Conservation (phyloP, 2,113 vertebrate species). For the Indicator indicator region DNA sequence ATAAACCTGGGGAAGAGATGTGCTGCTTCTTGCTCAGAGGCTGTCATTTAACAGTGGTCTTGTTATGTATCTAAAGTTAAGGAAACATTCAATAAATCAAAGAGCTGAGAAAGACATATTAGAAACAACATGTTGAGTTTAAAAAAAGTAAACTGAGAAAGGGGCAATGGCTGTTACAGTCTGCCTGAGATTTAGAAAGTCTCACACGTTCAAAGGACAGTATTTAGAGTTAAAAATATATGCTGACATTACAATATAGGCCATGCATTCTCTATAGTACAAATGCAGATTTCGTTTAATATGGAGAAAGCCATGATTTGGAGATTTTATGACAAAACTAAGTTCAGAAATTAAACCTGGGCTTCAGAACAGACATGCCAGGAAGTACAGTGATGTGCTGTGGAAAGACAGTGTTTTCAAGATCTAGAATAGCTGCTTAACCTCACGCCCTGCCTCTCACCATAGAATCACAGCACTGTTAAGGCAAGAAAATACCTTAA, state of each 20-base stretch:
- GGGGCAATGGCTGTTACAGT: not conserved
- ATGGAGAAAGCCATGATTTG: not conserved
- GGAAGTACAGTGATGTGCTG: not conserved
- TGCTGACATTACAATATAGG: not conserved
- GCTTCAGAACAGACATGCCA: not conserved
- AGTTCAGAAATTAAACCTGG: not conserved
- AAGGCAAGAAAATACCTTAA: no score
- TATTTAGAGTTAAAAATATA: not conserved
- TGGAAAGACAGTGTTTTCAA: not conserved
- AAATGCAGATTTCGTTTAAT: conserved; percentile 30
- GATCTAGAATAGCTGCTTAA: not conserved
- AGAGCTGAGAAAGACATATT: not conserved
- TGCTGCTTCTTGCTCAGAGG: not conserved
- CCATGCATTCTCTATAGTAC: not conserved
- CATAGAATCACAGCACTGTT: no score
- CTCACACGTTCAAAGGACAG: not conserved
- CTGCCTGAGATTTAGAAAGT: conserved; percentile 42
- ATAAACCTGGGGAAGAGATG: not conserved
- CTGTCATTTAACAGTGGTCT: not conserved
- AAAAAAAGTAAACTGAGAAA: not conserved
- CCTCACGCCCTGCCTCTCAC: not conserved
- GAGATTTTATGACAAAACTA: not conserved
- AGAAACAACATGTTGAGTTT: not conserved
- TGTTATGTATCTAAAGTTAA: not conserved
- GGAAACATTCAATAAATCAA: not conserved